Evolutionary conservation across 2,888 invertebrate species (phyloP).

Genomic region (Lepidocyrtinus sp.): DNA sequence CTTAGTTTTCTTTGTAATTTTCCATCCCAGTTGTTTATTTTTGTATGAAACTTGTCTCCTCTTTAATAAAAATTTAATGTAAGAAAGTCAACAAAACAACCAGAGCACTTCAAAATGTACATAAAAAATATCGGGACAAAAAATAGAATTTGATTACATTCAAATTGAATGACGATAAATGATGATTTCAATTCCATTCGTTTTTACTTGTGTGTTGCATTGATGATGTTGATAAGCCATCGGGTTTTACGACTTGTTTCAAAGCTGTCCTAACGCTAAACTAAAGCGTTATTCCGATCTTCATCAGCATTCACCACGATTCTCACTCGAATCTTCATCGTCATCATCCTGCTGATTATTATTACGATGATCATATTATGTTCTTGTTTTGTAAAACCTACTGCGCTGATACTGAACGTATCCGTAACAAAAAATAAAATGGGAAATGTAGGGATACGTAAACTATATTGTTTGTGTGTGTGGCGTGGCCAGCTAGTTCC

Average conservation of each 20-base stretch:
- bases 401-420: not conserved
- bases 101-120: too few species aligned
- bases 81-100: too few species aligned
- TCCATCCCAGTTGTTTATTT: too few species aligned
- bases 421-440: not conserved
- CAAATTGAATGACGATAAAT: not conserved
- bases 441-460: not conserved
- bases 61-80: too few species aligned
- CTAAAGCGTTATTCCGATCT: not conserved
- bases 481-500: slow-evolving; percentile 44
- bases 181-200: not conserved
- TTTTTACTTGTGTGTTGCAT: slow-evolving; percentile 22
- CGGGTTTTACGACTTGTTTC: slow-evolving; percentile 42
- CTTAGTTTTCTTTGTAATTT: too few species aligned
- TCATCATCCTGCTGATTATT: not conserved
- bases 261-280: slow-evolving; percentile 52
- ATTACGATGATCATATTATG: not conserved
- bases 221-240: slow-evolving; percentile 5
- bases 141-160: not conserved
- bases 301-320: not conserved
- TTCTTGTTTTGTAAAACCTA: not conserved
- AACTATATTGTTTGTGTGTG: slow-evolving; percentile 26
- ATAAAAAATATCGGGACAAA: too few species aligned
- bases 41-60: too few species aligned
- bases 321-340: not conserved